Evolutionary conservation across 2,888 invertebrate genomes (phyloP), one percentile per base, ranked within the genome.

Genomic region (Osmoderma eremita): DNA sequence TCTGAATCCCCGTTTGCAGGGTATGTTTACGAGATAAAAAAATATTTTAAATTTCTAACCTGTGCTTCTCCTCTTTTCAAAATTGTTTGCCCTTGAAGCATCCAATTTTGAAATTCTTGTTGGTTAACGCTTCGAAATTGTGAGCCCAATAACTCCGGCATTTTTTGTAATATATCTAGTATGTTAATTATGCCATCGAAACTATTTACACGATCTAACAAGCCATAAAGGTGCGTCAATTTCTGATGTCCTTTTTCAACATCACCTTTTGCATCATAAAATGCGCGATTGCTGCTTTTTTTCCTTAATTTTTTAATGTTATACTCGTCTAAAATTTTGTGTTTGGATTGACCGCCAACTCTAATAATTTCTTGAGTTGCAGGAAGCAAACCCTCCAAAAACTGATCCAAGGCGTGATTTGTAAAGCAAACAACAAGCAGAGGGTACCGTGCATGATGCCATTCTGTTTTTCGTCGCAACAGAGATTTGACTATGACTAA

Each of bases 371-470:
- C 84, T 0, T 84, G 76, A 0, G 90, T 90, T 1, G 86, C 81
- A 22, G 80, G 75, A 0, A 89, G 75, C 6, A 91, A 83, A 12
- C 90, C 91, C 78, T 91, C 89, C 45, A 94, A 80, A 78, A 94
- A 94, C 78, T 94, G 93, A 82, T 94, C 94, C 45, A 95, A 81
- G 8, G 94, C 93, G 78, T 93, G 92, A 83, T 95, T 95, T 12
- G 94, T 94, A 78, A 89, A 92, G 75, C 93, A 92, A 13, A 94
- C 88, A 0, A 95, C 83, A 6, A 94, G 81, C 78, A 94, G 90
- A 0, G 91, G 91, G 3, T 51, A 51, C 1, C 39, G 24, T 22
- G 6, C 22, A 12, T 49, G 54, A 39, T 68, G 20, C 68, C 68
- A 68, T 20, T 36, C 41, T 15, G n/a, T 22, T 2, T 13, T 5